phyloP scores from a whole-genome alignment of 1,140 invertebrate species.

The Bombus ignitus region DNA sequence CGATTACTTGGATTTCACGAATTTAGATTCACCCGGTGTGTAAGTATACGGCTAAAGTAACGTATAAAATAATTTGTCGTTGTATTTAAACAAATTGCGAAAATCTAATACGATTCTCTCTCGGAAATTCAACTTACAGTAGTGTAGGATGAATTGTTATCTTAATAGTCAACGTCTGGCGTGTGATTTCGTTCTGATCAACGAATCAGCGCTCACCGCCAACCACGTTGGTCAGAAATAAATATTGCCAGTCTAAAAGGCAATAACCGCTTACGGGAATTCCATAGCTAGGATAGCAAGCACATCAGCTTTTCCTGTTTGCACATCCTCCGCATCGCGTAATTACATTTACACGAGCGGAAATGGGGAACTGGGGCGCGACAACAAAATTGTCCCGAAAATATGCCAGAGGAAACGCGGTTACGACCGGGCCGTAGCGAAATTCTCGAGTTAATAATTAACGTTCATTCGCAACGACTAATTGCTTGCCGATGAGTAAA shows the following conservation, averaged over 20 bases:
- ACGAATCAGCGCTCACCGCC: neutral
- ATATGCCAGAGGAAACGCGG: neutral
- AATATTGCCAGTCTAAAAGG: neutral
- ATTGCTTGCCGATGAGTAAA: neutral
- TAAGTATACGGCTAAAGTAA: too few relatives aligned
- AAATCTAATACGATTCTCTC: too few relatives aligned
- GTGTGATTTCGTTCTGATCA: neutral
- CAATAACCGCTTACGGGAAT: constrained; percentile 8
- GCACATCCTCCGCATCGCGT: constrained; percentile 8
- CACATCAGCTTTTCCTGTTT: constrained; percentile 8
- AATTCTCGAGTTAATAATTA: constrained; percentile 13
- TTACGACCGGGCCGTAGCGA: neutral
- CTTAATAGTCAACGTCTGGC: neutral
- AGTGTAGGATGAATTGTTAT: too few relatives aligned
- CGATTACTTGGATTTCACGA: too few relatives aligned
- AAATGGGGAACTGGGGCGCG: constrained; percentile 11
- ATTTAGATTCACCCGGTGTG: too few relatives aligned
- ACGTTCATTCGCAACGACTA: neutral
- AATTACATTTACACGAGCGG: constrained; percentile 20
- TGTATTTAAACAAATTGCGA: too few relatives aligned
- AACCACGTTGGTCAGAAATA: neutral
- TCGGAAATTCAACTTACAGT: too few relatives aligned
- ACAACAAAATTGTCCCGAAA: constrained; percentile 19
- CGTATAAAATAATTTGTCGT: too few relatives aligned
- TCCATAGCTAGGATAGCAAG: neutral